phyloP scores from a whole-genome alignment of 2,888 invertebrate species.

The Trichopria drosophilae region DNA sequence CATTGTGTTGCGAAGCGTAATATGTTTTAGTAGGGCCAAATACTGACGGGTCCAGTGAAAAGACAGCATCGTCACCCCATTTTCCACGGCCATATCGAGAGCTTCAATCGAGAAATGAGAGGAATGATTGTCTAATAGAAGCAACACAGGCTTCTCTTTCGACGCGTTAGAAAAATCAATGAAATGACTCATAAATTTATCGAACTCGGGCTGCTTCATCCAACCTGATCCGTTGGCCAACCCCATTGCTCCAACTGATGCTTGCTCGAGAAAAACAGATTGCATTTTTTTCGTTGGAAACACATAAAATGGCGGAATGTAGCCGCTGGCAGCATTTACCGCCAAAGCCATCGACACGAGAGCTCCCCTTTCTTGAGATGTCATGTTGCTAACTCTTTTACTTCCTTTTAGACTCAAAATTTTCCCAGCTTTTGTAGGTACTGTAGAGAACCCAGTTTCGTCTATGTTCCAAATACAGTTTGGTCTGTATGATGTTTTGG shows the following conservation, averaged over 20 bases:
- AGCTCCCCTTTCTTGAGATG: conserved; percentile 26
- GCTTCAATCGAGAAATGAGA: conserved; percentile 36
- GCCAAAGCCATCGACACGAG: neutral
- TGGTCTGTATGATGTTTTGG: too few relatives aligned
- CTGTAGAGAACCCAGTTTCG: conserved; percentile 3
- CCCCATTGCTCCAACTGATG: conserved; percentile 34
- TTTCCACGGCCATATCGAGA: conserved; percentile 29
- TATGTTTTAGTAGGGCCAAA: conserved; percentile 7
- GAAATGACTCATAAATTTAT: conserved; percentile 28
- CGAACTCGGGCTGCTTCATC: conserved; percentile 43
- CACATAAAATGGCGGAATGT: neutral
- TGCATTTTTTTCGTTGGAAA: conserved; percentile 29
- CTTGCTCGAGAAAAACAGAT: conserved; percentile 28
- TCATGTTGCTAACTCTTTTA: neutral
- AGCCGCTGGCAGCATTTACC: neutral
- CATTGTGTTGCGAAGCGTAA: conserved; percentile 7
- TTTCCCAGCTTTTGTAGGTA: neutral
- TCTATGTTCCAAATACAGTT: neutral
- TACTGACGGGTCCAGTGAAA: conserved; percentile 16
- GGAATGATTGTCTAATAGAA: conserved; percentile 35
- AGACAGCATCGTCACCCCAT: conserved; percentile 13
- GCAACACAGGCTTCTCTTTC: conserved; percentile 21
- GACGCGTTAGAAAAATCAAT: conserved; percentile 19
- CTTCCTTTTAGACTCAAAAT: neutral
- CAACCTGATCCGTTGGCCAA: conserved; percentile 40